phyloP scores from a whole-genome alignment of 2,113 vertebrate genomes.

The Dipodomys ordii region DNA sequence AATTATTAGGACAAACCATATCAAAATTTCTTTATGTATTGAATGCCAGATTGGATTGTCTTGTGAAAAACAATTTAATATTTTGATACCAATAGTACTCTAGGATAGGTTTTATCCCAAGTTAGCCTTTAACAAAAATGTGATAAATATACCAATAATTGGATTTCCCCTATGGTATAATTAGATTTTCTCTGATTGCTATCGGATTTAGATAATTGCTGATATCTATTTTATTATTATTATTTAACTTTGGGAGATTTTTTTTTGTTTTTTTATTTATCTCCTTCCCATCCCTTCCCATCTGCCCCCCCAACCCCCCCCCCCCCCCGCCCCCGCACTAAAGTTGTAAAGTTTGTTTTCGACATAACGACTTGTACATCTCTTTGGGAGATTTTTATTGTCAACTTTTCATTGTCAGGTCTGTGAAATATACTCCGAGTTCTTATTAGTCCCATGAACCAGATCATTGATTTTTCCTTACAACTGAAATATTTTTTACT shows the following conservation, averaged over 20 bases:
- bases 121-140: neutral
- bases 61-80: neutral
- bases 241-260: neutral
- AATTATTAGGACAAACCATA: neutral
- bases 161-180: neutral
- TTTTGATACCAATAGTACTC: neutral
- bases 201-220: conserved; percentile 1
- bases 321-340: no score
- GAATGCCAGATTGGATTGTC: neutral
- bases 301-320: no score
- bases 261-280: neutral
- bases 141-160: neutral
- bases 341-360: no score
- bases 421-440: neutral
- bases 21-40: neutral
- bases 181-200: conserved; percentile 27
- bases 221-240: neutral
- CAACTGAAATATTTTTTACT: neutral
- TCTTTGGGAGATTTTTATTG: neutral
- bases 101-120: neutral
- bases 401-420: neutral
- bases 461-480: neutral
- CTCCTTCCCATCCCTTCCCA: no score
- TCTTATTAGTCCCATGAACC: neutral
- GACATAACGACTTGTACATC: no score